phyloP scores from a whole-genome alignment of 2,797 vertebrate genomes.

The Gymnodraco acuticeps region DNA sequence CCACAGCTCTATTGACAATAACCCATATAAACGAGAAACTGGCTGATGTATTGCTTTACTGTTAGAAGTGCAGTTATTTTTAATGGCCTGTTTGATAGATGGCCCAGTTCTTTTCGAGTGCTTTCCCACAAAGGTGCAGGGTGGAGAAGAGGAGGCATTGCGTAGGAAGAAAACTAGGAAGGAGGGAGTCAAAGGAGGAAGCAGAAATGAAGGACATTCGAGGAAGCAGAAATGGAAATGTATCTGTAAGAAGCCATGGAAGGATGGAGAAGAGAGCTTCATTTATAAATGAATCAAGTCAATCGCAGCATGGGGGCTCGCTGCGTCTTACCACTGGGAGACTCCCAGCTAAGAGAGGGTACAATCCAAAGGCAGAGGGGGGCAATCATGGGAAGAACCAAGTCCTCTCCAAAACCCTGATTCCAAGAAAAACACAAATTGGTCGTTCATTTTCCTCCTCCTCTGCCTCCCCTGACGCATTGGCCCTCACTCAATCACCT shows the following conservation, averaged over 20 bases:
- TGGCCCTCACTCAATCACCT: slow-evolving; percentile 39
- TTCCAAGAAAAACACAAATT: slow-evolving; percentile 69
- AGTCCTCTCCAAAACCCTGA: slow-evolving; percentile 43
- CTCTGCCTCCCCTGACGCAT: slow-evolving; percentile 19
- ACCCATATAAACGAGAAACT: slow-evolving; percentile 17
- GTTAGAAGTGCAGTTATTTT: slow-evolving; percentile 46
- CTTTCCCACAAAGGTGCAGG: slow-evolving; percentile 31
- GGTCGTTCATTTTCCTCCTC: slow-evolving; percentile 53
- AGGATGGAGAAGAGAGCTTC: slow-evolving; percentile 45
- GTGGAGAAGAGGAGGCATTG: slow-evolving; percentile 28
- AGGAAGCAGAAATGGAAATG: slow-evolving; percentile 32
- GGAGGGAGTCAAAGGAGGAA: not conserved
- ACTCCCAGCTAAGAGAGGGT: slow-evolving; percentile 25
- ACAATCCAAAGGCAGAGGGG: slow-evolving; percentile 38
- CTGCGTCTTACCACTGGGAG: slow-evolving; percentile 43
- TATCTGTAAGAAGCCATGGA: slow-evolving; percentile 30
- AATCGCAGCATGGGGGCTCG: slow-evolving; percentile 38
- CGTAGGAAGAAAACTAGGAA: slow-evolving; percentile 10
- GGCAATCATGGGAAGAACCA: slow-evolving; percentile 25
- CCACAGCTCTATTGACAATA: slow-evolving; percentile 35
- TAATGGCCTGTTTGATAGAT: slow-evolving; percentile 58
- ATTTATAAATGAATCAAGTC: slow-evolving; percentile 57
- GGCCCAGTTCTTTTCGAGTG: slow-evolving; percentile 14
- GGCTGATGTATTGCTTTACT: slow-evolving; percentile 45
- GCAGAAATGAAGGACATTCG: not conserved